A percentile compares a stretch with the other conserved stretches of the same genome.
Evolutionary conservation across 2,113 vertebrate genomes (phyloP).

Genomic region (Paratilapia polleni): DNA sequence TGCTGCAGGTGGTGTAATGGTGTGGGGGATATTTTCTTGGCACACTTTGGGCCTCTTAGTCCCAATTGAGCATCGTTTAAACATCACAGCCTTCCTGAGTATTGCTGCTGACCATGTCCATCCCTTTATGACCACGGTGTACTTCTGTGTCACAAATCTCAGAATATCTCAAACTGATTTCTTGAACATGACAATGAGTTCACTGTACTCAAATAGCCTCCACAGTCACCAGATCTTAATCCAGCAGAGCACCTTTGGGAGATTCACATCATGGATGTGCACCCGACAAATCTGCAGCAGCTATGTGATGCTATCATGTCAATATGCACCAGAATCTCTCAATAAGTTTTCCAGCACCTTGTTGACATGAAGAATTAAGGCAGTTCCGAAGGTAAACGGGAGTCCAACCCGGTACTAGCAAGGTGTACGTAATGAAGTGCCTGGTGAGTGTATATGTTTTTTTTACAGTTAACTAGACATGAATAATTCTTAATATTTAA

Average conservation of each 20-base stretch:
- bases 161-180: background rate
- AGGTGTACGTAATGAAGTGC: background rate
- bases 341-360: background rate
- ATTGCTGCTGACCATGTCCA: background rate
- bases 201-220: background rate
- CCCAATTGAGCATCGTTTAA: background rate
- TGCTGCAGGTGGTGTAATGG: background rate
- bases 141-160: background rate
- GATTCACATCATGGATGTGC: background rate
- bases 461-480: background rate
- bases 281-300: background rate
- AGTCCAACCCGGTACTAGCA: background rate
- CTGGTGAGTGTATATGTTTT: background rate
- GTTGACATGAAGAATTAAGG: background rate
- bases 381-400: background rate
- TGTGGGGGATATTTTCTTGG: background rate
- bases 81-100: background rate
- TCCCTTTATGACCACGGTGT: background rate
- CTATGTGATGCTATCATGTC: background rate
- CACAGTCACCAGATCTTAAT: background rate
- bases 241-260: background rate
- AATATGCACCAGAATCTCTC: background rate
- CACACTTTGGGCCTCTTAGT: background rate
- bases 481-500: background rate
- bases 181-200: slow-evolving; percentile 3